phyloP scores from a whole-genome alignment of 2,888 invertebrate genomes.

The Silvanus unidentatus region DNA sequence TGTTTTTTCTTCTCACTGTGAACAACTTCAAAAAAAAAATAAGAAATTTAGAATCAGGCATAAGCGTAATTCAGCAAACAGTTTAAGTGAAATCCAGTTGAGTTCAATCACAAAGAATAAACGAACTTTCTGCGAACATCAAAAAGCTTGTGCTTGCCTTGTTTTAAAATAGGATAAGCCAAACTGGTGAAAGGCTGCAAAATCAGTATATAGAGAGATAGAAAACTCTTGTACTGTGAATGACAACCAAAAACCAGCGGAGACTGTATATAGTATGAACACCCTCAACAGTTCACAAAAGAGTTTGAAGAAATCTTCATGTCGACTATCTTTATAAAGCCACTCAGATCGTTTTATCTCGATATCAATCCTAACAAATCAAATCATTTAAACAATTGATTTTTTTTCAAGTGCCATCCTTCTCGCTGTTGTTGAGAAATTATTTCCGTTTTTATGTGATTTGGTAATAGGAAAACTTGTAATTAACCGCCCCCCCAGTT shows the following conservation, averaged over 20 bases:
- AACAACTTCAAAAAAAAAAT: too few species aligned
- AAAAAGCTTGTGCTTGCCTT: slow-evolving; percentile 34
- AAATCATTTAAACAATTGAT: slow-evolving; percentile 36
- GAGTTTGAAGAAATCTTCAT: slow-evolving; percentile 34
- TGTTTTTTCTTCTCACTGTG: too few species aligned
- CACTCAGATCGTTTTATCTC: slow-evolving; percentile 32
- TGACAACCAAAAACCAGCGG: slow-evolving; percentile 30
- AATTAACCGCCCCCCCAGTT: slow-evolving; percentile 8
- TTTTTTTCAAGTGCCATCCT: slow-evolving; percentile 15
- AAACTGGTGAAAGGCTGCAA: slow-evolving; percentile 8
- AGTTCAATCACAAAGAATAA: slow-evolving; percentile 32
- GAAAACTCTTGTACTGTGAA: slow-evolving; percentile 25
- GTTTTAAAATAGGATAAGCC: slow-evolving; percentile 23
- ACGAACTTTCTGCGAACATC: slow-evolving; percentile 34
- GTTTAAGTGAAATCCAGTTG: slow-evolving; percentile 25
- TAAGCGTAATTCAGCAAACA: slow-evolving; percentile 26
- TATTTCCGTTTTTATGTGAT: slow-evolving; percentile 9
- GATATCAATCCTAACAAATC: slow-evolving; percentile 33
- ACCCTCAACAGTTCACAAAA: slow-evolving; percentile 30
- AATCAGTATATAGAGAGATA: neutral
- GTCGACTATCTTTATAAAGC: slow-evolving; percentile 27
- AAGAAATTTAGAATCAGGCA: neutral
- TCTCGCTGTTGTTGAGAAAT: slow-evolving; percentile 3
- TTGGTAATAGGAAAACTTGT: slow-evolving; percentile 7
- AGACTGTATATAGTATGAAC: slow-evolving; percentile 25